These are phyloP conservation scores for Mythimna ferrago DNA, from an alignment of 2,888 invertebrate genomes.

Conservation along the genomic window DNA sequence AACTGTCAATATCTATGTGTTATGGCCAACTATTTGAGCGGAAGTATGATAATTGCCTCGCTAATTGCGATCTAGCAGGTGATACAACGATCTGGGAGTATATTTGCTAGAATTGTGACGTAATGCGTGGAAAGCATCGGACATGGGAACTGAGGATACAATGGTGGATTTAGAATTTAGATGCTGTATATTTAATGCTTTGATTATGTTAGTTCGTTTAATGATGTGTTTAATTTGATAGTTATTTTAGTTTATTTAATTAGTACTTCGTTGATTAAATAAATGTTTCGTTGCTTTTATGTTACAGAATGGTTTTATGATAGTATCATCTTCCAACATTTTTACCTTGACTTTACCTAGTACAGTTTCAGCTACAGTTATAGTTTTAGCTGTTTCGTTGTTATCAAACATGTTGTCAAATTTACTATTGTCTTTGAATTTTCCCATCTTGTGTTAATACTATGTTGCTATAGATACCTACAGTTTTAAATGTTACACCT, in stretches of 20 bases:
- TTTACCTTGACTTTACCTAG: too few relatives aligned
- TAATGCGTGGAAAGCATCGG: conserved; percentile 45
- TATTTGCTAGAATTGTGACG: conserved; percentile 41
- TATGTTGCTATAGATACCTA: background rate
- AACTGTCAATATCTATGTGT: conserved; percentile 60
- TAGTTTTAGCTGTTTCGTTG: background rate
- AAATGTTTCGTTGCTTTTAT: too few relatives aligned
- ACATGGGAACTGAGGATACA: conserved; percentile 49
- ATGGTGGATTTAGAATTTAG: conserved; percentile 31
- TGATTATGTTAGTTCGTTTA: conserved; percentile 6
- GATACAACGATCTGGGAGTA: conserved; percentile 40
- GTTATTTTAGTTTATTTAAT: background rate
- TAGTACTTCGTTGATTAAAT: background rate
- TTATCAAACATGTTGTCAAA: background rate
- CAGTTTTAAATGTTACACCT: background rate
- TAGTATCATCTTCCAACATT: too few relatives aligned
- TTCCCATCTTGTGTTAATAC: background rate
- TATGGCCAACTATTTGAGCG: conserved; percentile 58
- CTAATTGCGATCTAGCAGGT: conserved; percentile 68
- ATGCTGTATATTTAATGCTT: background rate
- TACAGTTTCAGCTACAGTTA: too few relatives aligned
- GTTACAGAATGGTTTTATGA: too few relatives aligned
- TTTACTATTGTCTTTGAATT: background rate
- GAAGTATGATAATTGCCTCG: conserved; percentile 70
- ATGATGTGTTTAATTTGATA: background rate